Base-by-base conservation (phyloP, 2,888 invertebrate genomes). In the Napeogenes inachia region DNA sequence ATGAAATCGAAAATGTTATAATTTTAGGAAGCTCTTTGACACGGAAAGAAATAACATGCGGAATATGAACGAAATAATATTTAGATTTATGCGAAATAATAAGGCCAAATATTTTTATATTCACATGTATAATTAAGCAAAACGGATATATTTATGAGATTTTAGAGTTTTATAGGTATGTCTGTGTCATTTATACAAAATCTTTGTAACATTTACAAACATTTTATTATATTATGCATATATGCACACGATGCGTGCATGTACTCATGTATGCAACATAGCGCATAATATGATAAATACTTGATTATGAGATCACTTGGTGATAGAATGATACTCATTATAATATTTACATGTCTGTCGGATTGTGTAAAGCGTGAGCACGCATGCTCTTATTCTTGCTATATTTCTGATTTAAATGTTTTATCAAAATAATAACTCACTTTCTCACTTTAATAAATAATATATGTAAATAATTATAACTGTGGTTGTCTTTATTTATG, bases 1-100 rank as follows among this genome's bases (percentile, higher is more conserved):
- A 64, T 38, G 45, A 61, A 64, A 64, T 58, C 53, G 46, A 13
- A 56, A 56, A 56, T 61, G 53, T 61, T 33, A 46, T 46, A 47
- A 35, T 56, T 46, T 30, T 54, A 54, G 47, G 46, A 55, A 35
- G 35, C 33, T 8, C 8, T 56, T 45, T 45, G 42, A 56, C 30
- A 45, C 35, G 45, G 30, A 42, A 42, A 6, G 32, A 45, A 57
- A 13, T 38, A 53, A 53, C 1, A 21, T 21, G 21, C 21, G 21
- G 21, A 21, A 21, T 21, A 21, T 21, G 21, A 1, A 21, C 21
- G 21, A 21, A 21, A 21, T 21, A 21, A 10, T 42, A 42, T 42
- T 42, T 42, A 42, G 42, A 42, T 42, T 42, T 42, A 42, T 42
- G 8, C 42, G 12, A 2, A 42, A 42, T 10, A 42, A 42, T 42